Evolutionary conservation across 2,113 vertebrate genomes (phyloP).

Genomic region (Nibea coibor): DNA sequence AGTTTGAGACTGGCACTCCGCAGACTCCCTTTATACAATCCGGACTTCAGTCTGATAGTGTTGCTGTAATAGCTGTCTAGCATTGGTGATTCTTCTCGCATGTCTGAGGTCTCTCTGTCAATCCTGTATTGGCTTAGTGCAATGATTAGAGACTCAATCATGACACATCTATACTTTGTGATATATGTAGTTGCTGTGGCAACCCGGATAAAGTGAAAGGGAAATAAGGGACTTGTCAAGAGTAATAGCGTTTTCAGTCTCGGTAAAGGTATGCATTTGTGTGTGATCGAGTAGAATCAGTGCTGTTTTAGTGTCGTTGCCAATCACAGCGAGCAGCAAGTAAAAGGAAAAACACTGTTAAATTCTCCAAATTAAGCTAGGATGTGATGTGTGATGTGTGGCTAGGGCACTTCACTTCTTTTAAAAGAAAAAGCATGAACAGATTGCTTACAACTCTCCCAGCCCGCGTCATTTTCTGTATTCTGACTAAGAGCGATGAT

Average conservation of each 20-base stretch:
- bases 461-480: conserved; percentile 5
- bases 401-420: conserved; percentile 6
- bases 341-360: too few relatives aligned
- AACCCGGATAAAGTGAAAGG: conserved; percentile 40
- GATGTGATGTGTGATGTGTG: not conserved
- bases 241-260: not conserved
- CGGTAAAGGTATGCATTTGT: not conserved
- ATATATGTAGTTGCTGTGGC: conserved; percentile 44
- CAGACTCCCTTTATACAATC: conserved; percentile 52
- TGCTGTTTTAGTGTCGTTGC: conserved; percentile 2
- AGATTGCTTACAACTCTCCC: conserved; percentile 3
- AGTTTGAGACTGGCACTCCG: conserved; percentile 48
- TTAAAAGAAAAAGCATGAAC: not conserved
- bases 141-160: conserved; percentile 56
- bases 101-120: conserved; percentile 42
- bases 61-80: conserved; percentile 44
- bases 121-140: conserved; percentile 48
- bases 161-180: conserved; percentile 38
- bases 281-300: not conserved
- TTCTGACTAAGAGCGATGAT: conserved; percentile 12
- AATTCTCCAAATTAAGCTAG: not conserved
- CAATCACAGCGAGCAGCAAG: not conserved
- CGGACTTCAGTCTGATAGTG: conserved; percentile 54
- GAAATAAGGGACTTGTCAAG: conserved; percentile 12
- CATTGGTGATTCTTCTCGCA: conserved; percentile 24